Conservation (phyloP, 2,113 vertebrate species). For the Cacatua alba region DNA sequence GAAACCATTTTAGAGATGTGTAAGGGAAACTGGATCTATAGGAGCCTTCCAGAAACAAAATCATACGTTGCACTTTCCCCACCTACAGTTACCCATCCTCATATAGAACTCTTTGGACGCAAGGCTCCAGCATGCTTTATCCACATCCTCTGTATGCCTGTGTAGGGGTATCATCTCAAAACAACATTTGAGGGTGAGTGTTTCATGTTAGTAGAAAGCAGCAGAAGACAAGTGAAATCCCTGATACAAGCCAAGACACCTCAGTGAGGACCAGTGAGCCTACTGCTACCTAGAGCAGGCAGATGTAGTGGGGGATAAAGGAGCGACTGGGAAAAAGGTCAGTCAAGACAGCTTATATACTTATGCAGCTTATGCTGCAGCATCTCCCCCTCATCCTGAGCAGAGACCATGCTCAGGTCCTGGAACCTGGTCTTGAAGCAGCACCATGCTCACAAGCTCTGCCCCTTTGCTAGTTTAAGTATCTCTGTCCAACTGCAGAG, state of each 20-base stretch:
- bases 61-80: neutral
- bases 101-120: neutral
- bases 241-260: neutral
- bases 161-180: neutral
- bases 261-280: neutral
- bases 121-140: neutral
- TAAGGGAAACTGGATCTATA: neutral
- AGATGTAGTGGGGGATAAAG: neutral
- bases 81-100: neutral
- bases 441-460: neutral
- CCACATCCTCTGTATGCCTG: neutral
- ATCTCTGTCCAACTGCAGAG: neutral
- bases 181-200: neutral
- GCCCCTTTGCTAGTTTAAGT: neutral
- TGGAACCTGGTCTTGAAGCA: neutral
- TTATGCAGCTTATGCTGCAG: neutral
- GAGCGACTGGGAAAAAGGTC: neutral
- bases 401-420: neutral
- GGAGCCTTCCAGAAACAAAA: neutral
- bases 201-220: neutral
- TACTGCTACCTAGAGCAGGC: no score
- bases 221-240: neutral
- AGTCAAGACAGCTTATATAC: neutral
- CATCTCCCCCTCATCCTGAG: neutral
- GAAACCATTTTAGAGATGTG: accelerated